Percentiles rank a stretch among this genome's conserved stretches.
These are phyloP conservation scores for Tiphia femorata DNA, from an alignment of 2,888 invertebrate species.

Conservation along the genomic window DNA sequence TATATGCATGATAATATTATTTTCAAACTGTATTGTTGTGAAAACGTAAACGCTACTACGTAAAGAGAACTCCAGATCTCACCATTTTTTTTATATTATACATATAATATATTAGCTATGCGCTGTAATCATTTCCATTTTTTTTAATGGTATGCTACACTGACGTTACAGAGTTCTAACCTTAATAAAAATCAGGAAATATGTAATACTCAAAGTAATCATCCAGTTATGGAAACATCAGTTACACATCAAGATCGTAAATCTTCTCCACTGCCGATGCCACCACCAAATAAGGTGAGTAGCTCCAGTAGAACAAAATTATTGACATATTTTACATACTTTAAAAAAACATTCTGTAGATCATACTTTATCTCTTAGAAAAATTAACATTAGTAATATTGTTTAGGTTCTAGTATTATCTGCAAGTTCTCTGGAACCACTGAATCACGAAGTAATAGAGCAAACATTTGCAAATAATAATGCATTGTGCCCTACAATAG, in stretches of 20 bases:
- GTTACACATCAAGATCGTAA: constrained; percentile 28
- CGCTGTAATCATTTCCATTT: too few relatives aligned
- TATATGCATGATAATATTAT: too few relatives aligned
- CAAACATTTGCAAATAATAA: constrained; percentile 23
- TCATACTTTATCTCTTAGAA: not conserved
- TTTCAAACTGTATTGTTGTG: not conserved
- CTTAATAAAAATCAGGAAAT: too few relatives aligned
- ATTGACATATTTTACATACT: not conserved
- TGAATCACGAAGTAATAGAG: constrained; percentile 21
- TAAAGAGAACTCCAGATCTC: too few relatives aligned
- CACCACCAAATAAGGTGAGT: constrained; percentile 40
- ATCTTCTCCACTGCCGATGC: constrained; percentile 33
- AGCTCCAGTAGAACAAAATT: too few relatives aligned
- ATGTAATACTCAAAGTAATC: too few relatives aligned
- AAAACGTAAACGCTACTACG: too few relatives aligned
- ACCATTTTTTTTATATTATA: too few relatives aligned
- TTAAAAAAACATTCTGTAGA: not conserved
- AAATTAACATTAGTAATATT: not conserved
- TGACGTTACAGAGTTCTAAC: too few relatives aligned
- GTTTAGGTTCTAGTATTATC: constrained; percentile 41
- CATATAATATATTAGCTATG: too few relatives aligned
- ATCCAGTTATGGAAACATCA: constrained; percentile 21
- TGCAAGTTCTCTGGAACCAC: constrained; percentile 26
- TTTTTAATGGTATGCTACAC: too few relatives aligned
- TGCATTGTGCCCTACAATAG: too few relatives aligned